phyloP scores from a whole-genome alignment of 2,888 invertebrate species.

The Mythimna ferrago region DNA sequence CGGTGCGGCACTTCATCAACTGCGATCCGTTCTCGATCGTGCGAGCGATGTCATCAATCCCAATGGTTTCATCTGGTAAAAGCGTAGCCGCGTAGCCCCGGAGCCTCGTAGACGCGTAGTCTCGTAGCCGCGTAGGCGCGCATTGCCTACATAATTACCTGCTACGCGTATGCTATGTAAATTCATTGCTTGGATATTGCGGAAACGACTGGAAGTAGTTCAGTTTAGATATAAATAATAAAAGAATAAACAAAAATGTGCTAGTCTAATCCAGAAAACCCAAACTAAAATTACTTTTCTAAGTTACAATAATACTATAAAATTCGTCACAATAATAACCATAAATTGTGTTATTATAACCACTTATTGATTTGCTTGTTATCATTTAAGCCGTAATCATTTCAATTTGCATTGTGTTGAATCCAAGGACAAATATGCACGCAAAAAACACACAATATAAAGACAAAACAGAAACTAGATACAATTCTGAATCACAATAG shows the following conservation, averaged over 20 bases:
- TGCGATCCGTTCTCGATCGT: constrained; percentile 30
- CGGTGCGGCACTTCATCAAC: constrained; percentile 30
- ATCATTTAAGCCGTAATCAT: too few species aligned
- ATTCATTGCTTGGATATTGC: background rate
- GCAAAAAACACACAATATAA: too few species aligned
- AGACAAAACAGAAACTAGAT: too few species aligned
- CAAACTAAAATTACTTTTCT: too few species aligned
- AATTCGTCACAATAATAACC: background rate
- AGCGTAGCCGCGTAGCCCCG: constrained; percentile 14
- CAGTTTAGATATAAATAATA: too few species aligned
- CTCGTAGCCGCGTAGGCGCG: constrained; percentile 9
- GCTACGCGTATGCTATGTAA: constrained; percentile 19
- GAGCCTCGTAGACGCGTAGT: constrained; percentile 9
- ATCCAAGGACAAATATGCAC: too few species aligned
- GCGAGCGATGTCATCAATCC: constrained; percentile 42
- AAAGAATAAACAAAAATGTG: too few species aligned
- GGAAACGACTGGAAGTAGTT: background rate
- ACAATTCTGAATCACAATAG: too few species aligned
- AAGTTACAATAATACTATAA: too few species aligned
- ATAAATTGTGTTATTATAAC: background rate
- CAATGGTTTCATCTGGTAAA: constrained; percentile 44
- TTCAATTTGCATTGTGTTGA: too few species aligned
- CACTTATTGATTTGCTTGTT: too few species aligned
- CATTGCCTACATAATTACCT: background rate
- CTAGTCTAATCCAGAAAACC: too few species aligned